Base-by-base conservation (phyloP, 2,888 invertebrate species). In the Argyresthia goedartella region DNA sequence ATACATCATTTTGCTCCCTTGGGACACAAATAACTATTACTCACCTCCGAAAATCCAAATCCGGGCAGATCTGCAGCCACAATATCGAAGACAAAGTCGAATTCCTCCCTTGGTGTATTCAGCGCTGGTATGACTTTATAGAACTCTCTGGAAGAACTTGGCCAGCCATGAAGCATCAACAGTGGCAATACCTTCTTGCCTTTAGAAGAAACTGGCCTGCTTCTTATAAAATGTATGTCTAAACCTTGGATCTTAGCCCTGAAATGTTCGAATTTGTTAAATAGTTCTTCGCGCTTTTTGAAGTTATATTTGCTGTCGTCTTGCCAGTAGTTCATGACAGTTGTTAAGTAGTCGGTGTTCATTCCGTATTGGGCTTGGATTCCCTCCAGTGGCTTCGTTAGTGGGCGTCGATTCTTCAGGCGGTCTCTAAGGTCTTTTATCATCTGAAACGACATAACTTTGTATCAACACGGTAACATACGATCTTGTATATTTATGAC, bases 121-220 rank as follows among this genome's bases (percentile, higher is more conserved):
- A 94, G 66, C 50, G 90, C 60, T 0, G 93, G 93, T 59, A 95
- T 91, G 8, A 94, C 81, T 60, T 91, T 91, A 62, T 91, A 91
- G 66, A 95, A 95, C 72, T 96, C 95, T 51, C 92, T 90, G 0
- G 95, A 88, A 0, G 93, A 93, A 52, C 95, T 95, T 0, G 96
- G 96, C 96, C 96, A 96, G 13, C 96, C 96, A 63, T 96, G 96
- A 47, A 93, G 67, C 58, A 96, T 61, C 1, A 96, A 72, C 43
- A 96, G 60, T 0, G 95, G 95, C 16, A 92, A 56, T 1, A 81
- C 69, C 56, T 72, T 66, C 6, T 68, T 39, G 8, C 55, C 60
- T 49, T 59, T 56, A 8, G 62, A 65, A 0, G 59, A 69, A 8
- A 71, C 59, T 0, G 93, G 92, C 60, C 90, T 91, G 0, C 87